These are phyloP conservation scores for Alcedo atthis DNA, from an alignment of 2,797 vertebrate genomes.

Conservation along the genomic window DNA sequence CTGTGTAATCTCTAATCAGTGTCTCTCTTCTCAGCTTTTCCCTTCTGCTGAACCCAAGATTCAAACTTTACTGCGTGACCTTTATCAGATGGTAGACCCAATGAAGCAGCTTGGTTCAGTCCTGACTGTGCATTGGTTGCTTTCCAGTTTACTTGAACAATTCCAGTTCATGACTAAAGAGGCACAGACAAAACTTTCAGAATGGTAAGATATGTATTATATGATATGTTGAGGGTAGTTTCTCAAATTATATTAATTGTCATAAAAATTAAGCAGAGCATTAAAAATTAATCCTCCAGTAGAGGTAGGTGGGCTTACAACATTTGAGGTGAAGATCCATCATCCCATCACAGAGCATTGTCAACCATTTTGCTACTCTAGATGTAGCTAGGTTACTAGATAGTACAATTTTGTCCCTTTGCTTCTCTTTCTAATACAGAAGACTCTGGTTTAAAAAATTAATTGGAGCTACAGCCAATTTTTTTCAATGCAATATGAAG, in stretches of 20 bases:
- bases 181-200: slow-evolving; percentile 9
- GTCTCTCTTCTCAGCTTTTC: slow-evolving; percentile 82
- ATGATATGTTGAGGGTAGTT: not conserved
- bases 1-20: not conserved
- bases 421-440: not conserved
- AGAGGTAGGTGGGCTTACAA: not conserved
- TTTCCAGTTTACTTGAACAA: slow-evolving; percentile 75
- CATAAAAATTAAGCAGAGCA: not conserved
- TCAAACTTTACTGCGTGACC: slow-evolving; percentile 59
- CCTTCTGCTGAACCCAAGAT: slow-evolving; percentile 74
- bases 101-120: slow-evolving; percentile 47
- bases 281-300: not conserved
- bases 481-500: not conserved
- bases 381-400: not conserved
- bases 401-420: not conserved
- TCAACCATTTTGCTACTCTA: not conserved
- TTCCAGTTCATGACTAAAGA: slow-evolving; percentile 68
- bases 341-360: not conserved
- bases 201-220: slow-evolving; percentile 73
- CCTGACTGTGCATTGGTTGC: slow-evolving; percentile 62
- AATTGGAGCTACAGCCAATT: not conserved
- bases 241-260: not conserved
- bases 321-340: not conserved
- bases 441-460: not conserved
- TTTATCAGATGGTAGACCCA: slow-evolving; percentile 69